Conservation (phyloP, 1,140 invertebrate genomes). For the Ladona fulva region DNA sequence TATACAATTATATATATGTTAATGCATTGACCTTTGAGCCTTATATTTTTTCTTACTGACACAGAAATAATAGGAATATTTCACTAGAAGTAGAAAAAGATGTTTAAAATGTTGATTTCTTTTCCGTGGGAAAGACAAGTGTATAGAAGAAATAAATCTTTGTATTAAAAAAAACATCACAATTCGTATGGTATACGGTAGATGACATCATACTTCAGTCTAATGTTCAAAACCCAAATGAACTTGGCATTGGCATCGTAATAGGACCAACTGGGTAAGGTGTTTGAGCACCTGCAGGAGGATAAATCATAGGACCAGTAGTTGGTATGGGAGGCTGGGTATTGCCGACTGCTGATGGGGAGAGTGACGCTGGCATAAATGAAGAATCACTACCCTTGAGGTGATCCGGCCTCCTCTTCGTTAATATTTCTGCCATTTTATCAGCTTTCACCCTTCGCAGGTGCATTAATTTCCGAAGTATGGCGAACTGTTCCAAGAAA, state of each 20-base stretch:
- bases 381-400: neutral
- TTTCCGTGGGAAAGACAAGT: too few species aligned
- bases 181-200: too few species aligned
- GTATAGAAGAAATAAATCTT: too few species aligned
- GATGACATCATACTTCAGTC: too few species aligned
- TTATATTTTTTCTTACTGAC: too few species aligned
- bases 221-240: neutral
- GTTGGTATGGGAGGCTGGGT: neutral
- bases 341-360: neutral
- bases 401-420: conserved; percentile 21
- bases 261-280: neutral
- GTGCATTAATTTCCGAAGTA: conserved; percentile 65
- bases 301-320: neutral
- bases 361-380: neutral
- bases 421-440: conserved; percentile 71
- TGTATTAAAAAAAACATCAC: too few species aligned
- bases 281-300: neutral
- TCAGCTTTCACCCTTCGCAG: conserved; percentile 73
- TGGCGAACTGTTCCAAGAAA: conserved; percentile 68
- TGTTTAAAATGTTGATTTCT: too few species aligned
- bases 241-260: neutral
- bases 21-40: too few species aligned
- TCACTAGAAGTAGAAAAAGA: too few species aligned
- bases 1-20: too few species aligned
- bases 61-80: too few species aligned